Evolutionary conservation across 2,113 vertebrate species (phyloP).

Genomic region (Copsychus sechellarum): DNA sequence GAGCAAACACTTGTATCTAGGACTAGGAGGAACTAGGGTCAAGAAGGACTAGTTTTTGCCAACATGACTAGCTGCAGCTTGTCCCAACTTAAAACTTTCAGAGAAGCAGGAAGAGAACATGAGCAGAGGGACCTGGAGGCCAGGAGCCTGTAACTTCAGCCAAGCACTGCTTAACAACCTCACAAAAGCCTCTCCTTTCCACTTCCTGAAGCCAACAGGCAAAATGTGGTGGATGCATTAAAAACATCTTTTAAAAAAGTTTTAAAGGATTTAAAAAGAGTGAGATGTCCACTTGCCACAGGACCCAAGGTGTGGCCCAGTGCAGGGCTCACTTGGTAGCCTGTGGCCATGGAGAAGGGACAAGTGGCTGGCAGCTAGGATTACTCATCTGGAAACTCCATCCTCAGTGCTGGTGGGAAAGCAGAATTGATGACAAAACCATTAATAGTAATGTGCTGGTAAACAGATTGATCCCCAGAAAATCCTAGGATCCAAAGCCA

Average conservation of each 20-base stretch:
- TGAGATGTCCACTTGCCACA: background rate
- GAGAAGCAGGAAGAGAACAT: background rate
- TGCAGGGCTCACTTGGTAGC: background rate
- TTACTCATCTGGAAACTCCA: background rate
- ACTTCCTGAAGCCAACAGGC: background rate
- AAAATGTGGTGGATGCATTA: background rate
- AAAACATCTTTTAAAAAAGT: background rate
- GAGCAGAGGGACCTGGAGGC: background rate
- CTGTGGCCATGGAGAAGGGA: background rate
- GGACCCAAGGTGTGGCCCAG: background rate
- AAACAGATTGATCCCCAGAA: background rate
- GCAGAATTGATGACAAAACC: background rate
- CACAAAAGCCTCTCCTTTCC: background rate
- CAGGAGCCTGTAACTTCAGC: background rate
- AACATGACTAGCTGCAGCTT: background rate
- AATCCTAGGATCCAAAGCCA: background rate
- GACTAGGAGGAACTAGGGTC: background rate
- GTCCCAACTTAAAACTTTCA: background rate
- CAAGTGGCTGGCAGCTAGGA: background rate
- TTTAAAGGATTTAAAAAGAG: background rate
- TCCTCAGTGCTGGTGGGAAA: background rate
- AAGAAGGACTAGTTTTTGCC: background rate
- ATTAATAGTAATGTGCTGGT: background rate
- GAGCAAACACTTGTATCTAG: background rate
- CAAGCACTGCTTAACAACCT: background rate